Conservation (phyloP, 1,140 invertebrate genomes). For the Gryon sp. region DNA sequence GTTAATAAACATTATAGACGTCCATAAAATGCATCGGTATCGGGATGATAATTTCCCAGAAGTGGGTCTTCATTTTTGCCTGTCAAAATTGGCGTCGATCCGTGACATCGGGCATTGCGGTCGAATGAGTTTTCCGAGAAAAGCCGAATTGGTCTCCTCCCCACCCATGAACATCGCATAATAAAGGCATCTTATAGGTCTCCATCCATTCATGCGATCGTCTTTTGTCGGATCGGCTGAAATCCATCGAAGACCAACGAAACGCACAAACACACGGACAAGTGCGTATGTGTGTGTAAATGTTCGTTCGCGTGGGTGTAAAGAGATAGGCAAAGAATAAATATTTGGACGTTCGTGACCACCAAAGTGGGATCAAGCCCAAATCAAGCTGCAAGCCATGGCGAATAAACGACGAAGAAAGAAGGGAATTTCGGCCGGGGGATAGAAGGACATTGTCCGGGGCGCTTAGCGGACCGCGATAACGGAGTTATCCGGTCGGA, state of each 20-base stretch:
- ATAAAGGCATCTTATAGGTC: constrained; percentile 46
- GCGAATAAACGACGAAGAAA: constrained; percentile 59
- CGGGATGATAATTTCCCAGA: constrained; percentile 30
- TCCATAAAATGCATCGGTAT: constrained; percentile 6
- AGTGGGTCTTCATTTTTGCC: constrained; percentile 6
- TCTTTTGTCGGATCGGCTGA: constrained; percentile 51
- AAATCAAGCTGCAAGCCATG: constrained; percentile 39
- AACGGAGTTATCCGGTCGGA: constrained; percentile 57
- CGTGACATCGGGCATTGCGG: constrained; percentile 42
- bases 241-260: constrained; percentile 29
- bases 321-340: constrained; percentile 55
- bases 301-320: constrained; percentile 45
- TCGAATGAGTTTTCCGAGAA: constrained; percentile 54
- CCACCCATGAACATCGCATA: no score
- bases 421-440: constrained; percentile 39
- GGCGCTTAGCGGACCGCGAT: constrained; percentile 60
- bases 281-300: no score
- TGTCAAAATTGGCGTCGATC: constrained; percentile 47
- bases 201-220: constrained; percentile 64
- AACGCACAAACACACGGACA: constrained; percentile 18
- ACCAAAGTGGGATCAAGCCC: constrained; percentile 62
- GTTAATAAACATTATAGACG: constrained; percentile 28
- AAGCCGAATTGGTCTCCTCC: constrained; percentile 23
- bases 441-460: constrained; percentile 60
- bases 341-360: constrained; percentile 63